Base-by-base conservation (phyloP, 1,140 invertebrate genomes). In the Pectinophora gossypiella region DNA sequence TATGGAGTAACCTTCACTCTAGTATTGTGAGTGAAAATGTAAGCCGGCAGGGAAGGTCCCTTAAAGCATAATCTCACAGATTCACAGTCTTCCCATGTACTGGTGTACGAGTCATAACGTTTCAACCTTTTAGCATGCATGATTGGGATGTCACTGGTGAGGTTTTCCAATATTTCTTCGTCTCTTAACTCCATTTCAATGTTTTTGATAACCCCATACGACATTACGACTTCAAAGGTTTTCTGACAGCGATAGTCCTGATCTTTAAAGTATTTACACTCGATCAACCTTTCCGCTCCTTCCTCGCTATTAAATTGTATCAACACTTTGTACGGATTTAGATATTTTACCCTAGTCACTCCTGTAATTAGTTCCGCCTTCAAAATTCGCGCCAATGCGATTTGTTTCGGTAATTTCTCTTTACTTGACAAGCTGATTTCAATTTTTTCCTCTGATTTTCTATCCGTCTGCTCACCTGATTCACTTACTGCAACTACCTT, bases 1-100 rank as follows among this genome's bases (percentile, higher is more conserved):
- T 52, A 52, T 12, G 40, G 40, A 13, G 19, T 23, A 5, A 52
- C 50, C 12, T 20, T 15, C 12, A 40, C n/a, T 16, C 48, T 42
- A 6, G 23, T 15, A 7, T 40, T 23, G 23, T 40, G 35, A 22
- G 18, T n/a, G 20, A 23, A 50, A 42, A 50, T 20, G 19, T 50
- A 18, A 23, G 35, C 0, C 12, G 48, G 48, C 42, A 50, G 27
- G 19, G 4, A 13, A 7, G 35, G 12, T 2, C 48, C 48, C 7
- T 22, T 22, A 13, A 50, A 50, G 20, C 36, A n/a, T 16, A 50
- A 2, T 10, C 48, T 12, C 15, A 50, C 19, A n/a, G 20, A 21
- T 22, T 50, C 48, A 27, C 48, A 22, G 7, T 13, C n/a, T 2
- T 15, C 19, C 48, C 48, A 50, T 40, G 12, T 18, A 12, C 12